Base-by-base conservation (phyloP, 2,113 vertebrate genomes). In the Forbesichthys agassizii region DNA sequence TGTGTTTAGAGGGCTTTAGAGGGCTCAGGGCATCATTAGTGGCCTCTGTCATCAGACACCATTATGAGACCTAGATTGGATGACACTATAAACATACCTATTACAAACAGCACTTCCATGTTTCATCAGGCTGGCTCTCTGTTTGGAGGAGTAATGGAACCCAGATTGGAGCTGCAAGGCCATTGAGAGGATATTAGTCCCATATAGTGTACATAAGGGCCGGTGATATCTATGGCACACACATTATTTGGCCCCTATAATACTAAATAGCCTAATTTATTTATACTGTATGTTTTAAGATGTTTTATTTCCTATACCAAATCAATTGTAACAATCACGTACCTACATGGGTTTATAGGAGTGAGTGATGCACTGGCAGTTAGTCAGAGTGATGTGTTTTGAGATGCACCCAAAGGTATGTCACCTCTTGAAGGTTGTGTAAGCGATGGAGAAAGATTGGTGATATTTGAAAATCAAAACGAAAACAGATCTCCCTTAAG, bases 61-160 rank as follows among this genome's bases (percentile, higher is more conserved):
- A 78, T 84, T 74, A 75, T 79, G 77, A 73, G 61, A 74, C 66
- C 63, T 49, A 63, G 62, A 88, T 83, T 77, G 68, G 90, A 90
- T 86, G 85, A 77, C 73, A 75, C 82, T 82, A 67, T 84, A 89
- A 90, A 89, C 85, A 82, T 77, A 88, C 74, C 64, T 82, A 82
- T 78, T 81, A 64, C 65, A 68, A 71, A 78, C 77, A 77, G 79
- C 80, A 78, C 73, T 79, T 83, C 79, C 66, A 81, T 80, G 58
- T 69, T 16, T 73, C 84, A 88, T 92, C 72, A 63, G 73, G 89
- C 85, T 83, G 78, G 68, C 64, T 53, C 49, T 85, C 10, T 90
- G 90, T 92, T 92, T 90, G 83, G 62, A 83, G 77, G 55, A 33
- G 79, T 83, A 86, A 91, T 86, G 64, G 63, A 84, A 64, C n/a